Conservation (phyloP, 2,113 vertebrate genomes). For the Ptilonorhynchus violaceus region DNA sequence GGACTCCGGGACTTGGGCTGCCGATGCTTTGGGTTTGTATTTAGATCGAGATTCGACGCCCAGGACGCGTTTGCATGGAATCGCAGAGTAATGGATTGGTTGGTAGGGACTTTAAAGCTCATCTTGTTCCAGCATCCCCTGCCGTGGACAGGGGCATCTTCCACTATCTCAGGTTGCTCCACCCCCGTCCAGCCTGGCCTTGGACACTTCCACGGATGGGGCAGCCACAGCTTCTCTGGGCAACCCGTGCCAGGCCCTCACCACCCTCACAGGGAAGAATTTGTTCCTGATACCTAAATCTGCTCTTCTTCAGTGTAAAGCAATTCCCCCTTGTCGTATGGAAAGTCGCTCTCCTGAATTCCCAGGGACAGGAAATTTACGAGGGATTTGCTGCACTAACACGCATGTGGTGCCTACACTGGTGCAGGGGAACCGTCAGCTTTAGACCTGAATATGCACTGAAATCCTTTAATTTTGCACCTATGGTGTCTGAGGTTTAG, state of each 20-base stretch:
- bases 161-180: not conserved
- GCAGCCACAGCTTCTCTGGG: not conserved
- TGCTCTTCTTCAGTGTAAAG: not conserved
- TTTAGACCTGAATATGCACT: accelerated
- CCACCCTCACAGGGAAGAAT: not conserved
- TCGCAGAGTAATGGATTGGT: not conserved
- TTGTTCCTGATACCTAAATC: not conserved
- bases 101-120: not conserved
- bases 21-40: accelerated
- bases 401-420: accelerated
- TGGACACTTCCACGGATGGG: not conserved
- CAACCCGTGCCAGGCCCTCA: not conserved
- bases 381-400: not conserved
- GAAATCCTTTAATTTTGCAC: not conserved
- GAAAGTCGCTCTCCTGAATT: not conserved
- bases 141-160: not conserved
- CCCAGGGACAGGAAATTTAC: accelerated
- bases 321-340: not conserved
- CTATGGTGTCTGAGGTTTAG: not conserved
- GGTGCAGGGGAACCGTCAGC: accelerated
- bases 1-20: too few relatives aligned
- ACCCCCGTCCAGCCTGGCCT: not conserved
- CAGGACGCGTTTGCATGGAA: too few relatives aligned
- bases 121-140: not conserved
- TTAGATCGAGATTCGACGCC: accelerated